A percentile compares a stretch with the other conserved stretches of the same genome.
phyloP scores from a whole-genome alignment of 1,140 invertebrate genomes.

The Helicorthomorpha holstii region DNA sequence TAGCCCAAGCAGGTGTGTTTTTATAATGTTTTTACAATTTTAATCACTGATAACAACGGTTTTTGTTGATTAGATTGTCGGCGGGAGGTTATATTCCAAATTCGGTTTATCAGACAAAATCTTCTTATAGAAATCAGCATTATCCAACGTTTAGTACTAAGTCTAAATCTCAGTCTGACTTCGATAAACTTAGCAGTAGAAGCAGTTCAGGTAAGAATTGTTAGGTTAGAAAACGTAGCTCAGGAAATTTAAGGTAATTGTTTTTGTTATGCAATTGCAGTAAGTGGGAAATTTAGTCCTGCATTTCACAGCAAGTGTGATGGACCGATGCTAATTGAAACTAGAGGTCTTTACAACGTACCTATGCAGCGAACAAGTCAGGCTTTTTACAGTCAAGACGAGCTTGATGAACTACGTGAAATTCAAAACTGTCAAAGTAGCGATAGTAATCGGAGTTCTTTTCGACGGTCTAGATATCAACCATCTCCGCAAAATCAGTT shows the following conservation, averaged over 20 bases:
- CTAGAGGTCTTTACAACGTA: conserved; percentile 23
- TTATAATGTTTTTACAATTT: too few species aligned
- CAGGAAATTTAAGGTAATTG: too few species aligned
- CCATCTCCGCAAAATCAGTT: neutral
- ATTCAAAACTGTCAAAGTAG: neutral
- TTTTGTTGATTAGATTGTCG: neutral
- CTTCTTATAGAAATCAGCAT: conserved; percentile 25
- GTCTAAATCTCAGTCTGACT: conserved; percentile 4
- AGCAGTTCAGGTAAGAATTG: neutral
- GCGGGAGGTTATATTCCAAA: conserved; percentile 25
- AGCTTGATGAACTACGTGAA: conserved; percentile 12
- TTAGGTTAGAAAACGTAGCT: too few species aligned
- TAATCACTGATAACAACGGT: too few species aligned
- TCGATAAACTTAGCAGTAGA: conserved; percentile 3
- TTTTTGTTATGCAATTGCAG: neutral
- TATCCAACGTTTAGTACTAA: conserved; percentile 22
- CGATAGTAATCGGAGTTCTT: neutral
- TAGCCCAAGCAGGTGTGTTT: too few species aligned
- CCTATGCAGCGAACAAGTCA: conserved; percentile 24
- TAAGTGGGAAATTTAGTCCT: conserved; percentile 5
- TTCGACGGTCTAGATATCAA: neutral
- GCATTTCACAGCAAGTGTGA: conserved; percentile 6
- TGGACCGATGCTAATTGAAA: neutral
- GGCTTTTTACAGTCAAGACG: conserved; percentile 17
- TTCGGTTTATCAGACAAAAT: conserved; percentile 22